Base-by-base conservation (phyloP, 2,888 invertebrate species). In the Diabrotica balteata region DNA sequence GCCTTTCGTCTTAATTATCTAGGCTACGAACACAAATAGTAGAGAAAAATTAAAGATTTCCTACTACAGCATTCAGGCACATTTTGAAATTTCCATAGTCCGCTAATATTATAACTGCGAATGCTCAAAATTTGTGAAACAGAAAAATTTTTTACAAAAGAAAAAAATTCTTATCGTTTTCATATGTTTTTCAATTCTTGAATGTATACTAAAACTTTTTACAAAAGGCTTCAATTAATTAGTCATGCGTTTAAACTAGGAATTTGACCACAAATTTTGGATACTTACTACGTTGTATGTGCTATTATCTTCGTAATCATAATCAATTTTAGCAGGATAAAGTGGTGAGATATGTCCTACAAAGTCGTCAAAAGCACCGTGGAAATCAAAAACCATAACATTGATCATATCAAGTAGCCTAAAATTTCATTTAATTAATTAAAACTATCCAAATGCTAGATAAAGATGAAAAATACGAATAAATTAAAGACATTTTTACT, bases 301-400 rank as follows among this genome's bases (percentile, higher is more conserved):
- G 54, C 60, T 66, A 52, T 66, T 66, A 0, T 45, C 42, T 8
- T 60, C 22, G 43, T 63, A 22, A 11, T n/a, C 22, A 0, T 51
- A 77, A 64, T 88, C 87, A 0, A 82, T 80, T 22, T 82, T 76
- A 0, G 87, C 85, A 32, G 81, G 80, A 70, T 87, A 88, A 0
- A 93, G 84, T 0, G 90, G 90, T 0, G 92, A 86, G 75, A 91
- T 90, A 60, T 90, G 87, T 0, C 91, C 92, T 1, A 90, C 88
- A 0, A 83, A 83, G 0, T 79, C 47, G 50, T 92, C 90, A 88
- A 90, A 91, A n/a, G 44, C 61, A 1, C 92, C 91, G 74, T 91
- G 89, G 77, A 91, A 85, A 78, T 93, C 93, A 73, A 76, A 78
- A 4, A 70, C 57, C 78, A 78, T 78, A 11, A 78, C 71, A 58